phyloP scores from a whole-genome alignment of 2,113 vertebrate species.

The Myodes glareolus region DNA sequence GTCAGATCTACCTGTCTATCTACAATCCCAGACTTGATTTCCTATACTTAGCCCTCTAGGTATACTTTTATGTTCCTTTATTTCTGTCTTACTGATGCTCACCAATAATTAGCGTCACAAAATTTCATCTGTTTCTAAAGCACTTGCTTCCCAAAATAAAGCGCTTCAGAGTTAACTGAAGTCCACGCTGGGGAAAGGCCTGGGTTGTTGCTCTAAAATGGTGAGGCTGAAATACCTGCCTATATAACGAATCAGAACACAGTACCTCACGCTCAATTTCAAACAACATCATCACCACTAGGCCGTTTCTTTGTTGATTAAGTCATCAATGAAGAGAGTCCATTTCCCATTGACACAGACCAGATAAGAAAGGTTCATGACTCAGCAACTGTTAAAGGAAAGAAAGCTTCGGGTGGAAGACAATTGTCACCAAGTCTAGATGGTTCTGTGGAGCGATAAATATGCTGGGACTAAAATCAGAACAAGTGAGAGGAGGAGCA shows the following conservation, averaged over 20 bases:
- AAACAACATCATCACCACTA: neutral
- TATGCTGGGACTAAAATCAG: neutral
- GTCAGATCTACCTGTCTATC: neutral
- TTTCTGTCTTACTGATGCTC: neutral
- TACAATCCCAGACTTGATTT: neutral
- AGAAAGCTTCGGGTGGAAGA: neutral
- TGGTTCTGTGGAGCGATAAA: neutral
- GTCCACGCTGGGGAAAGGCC: neutral
- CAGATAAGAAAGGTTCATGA: neutral
- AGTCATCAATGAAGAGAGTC: neutral
- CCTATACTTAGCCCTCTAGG: neutral
- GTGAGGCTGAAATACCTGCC: constrained; percentile 1
- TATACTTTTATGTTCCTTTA: neutral
- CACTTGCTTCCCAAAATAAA: constrained; percentile 26
- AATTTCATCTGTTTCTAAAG: neutral
- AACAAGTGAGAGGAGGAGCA: neutral
- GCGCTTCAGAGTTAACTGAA: neutral
- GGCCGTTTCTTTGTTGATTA: neutral
- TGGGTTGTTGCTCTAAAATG: neutral
- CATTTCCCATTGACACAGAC: neutral
- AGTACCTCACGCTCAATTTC: neutral
- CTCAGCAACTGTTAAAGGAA: constrained; percentile 9
- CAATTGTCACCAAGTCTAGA: neutral
- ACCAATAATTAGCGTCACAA: neutral
- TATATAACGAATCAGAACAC: constrained; percentile 33